Evolutionary conservation across 1,140 invertebrate species (phyloP).

Genomic region (Ephestia elutella): DNA sequence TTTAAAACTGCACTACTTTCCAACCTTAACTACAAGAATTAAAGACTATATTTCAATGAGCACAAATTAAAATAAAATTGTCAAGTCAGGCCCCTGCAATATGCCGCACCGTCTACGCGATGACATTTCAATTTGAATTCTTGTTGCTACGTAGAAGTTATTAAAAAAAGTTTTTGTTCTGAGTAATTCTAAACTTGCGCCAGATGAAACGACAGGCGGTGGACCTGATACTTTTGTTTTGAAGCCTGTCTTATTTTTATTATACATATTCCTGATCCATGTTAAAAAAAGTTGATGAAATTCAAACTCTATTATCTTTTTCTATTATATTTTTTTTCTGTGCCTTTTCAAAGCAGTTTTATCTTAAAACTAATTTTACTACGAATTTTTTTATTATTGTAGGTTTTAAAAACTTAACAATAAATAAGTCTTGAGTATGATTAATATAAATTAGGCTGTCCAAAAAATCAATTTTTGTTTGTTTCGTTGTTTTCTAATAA

Average conservation of each 20-base stretch:
- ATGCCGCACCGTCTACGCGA: conserved; percentile 45
- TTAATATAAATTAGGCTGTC: no score
- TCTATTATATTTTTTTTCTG: no score
- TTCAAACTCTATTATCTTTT: no score
- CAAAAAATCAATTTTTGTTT: no score
- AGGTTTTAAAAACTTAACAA: no score
- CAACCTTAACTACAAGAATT: conserved; percentile 17
- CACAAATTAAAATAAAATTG: conserved; percentile 14
- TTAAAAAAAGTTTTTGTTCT: conserved; percentile 34
- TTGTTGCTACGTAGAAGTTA: conserved; percentile 48
- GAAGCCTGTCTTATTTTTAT: not conserved
- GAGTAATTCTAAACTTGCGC: conserved; percentile 5
- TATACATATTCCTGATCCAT: not conserved
- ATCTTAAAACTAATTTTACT: no score
- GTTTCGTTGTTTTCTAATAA: no score
- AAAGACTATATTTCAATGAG: conserved; percentile 24
- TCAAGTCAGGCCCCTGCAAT: conserved; percentile 38
- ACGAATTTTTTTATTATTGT: no score
- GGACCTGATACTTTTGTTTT: not conserved
- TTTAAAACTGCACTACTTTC: conserved; percentile 10
- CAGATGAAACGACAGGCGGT: not conserved
- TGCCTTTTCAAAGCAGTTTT: no score
- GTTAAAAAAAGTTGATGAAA: no score
- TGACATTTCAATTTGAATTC: conserved; percentile 70
- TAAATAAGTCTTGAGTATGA: no score